phyloP scores from a whole-genome alignment of 2,888 invertebrate species.

The Pardosa pseudoannulata region DNA sequence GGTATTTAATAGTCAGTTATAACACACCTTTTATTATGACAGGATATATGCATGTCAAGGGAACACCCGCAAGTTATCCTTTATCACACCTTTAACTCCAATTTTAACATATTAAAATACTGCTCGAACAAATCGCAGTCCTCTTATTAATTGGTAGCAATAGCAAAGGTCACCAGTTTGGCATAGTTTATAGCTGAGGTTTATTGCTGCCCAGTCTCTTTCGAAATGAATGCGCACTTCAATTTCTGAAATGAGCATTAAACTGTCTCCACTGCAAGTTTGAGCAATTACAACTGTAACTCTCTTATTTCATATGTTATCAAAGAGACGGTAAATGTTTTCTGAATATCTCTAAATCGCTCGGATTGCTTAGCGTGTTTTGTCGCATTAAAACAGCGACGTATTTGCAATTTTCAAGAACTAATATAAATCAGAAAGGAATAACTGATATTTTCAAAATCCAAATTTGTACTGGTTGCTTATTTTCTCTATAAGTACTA shows the following conservation, averaged over 20 bases:
- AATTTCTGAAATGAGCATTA: neutral
- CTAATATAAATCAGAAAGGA: no score
- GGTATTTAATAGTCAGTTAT: no score
- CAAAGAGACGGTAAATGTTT: neutral
- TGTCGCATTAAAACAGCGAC: no score
- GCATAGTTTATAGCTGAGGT: neutral
- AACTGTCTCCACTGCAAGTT: neutral
- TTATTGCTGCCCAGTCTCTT: neutral
- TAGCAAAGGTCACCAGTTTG: neutral
- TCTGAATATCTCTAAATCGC: neutral
- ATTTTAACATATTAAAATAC: neutral
- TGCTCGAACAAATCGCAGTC: neutral
- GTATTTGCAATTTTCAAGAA: no score
- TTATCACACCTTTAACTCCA: no score
- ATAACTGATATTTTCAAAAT: no score
- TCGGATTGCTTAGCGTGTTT: no score
- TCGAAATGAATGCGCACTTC: neutral
- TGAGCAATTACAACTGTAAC: neutral
- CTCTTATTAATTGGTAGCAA: slow-evolving; percentile 1
- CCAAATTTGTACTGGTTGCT: no score
- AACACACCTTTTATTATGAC: neutral
- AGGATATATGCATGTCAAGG: neutral
- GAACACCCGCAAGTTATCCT: neutral
- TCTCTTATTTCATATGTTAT: neutral
- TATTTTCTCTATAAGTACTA: no score